Conservation (phyloP, 2,888 invertebrate species). For the Leptogaster cylindrica region DNA sequence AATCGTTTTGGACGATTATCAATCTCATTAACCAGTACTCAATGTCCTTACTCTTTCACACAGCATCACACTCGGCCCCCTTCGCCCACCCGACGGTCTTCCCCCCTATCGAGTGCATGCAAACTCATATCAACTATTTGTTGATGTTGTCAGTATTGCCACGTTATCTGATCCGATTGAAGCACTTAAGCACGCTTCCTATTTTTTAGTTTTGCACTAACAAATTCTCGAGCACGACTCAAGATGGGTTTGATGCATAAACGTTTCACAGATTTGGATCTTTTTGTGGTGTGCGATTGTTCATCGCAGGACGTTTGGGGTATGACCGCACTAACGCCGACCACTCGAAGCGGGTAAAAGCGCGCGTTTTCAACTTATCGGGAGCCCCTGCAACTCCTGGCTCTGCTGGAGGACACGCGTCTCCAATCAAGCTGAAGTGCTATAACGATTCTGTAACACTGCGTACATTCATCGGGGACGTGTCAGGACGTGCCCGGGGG, state of each 20-base stretch:
- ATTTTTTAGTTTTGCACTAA: constrained; percentile 18
- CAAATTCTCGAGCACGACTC: constrained; percentile 30
- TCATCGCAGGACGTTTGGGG: background rate
- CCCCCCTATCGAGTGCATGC: background rate
- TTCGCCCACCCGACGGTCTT: background rate
- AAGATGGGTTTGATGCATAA: constrained; percentile 13
- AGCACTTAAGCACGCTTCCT: constrained; percentile 44
- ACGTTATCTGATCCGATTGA: constrained; percentile 39
- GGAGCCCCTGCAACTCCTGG: constrained; percentile 8
- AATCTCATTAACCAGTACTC: too few relatives aligned
- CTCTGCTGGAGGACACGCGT: constrained; percentile 30
- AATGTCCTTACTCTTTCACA: too few relatives aligned
- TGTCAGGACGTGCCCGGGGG: constrained; percentile 6
- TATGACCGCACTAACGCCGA: background rate
- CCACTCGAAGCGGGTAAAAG: constrained; percentile 11
- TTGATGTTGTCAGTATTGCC: constrained; percentile 42
- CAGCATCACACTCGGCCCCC: too few relatives aligned
- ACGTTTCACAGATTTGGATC: constrained; percentile 12
- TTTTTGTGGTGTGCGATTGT: background rate
- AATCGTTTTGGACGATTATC: too few relatives aligned
- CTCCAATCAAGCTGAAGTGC: constrained; percentile 33
- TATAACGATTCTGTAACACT: constrained; percentile 20
- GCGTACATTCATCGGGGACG: background rate
- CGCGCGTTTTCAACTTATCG: background rate
- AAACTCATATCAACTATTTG: constrained; percentile 31